Percentiles rank a stretch among this genome's conserved stretches.
Evolutionary conservation across 2,113 vertebrate species (phyloP).

Genomic region (Glaucomys volans): DNA sequence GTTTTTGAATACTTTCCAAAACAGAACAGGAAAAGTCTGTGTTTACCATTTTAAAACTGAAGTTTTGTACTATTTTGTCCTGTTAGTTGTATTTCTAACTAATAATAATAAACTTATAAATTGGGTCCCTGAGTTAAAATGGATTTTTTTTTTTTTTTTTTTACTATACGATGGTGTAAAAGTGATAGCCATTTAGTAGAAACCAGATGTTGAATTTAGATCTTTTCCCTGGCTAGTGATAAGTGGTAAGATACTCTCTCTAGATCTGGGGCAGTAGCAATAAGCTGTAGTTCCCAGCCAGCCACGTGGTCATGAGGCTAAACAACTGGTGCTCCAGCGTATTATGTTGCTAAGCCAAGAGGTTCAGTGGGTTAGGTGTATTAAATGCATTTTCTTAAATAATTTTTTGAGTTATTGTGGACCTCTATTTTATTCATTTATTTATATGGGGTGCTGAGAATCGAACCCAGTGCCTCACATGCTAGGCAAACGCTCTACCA

Average conservation of each 20-base stretch:
- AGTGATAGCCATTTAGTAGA: background rate
- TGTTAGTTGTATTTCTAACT: background rate
- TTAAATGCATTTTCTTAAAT: background rate
- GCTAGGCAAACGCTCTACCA: too few relatives aligned
- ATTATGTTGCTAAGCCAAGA: background rate
- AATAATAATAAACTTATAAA: background rate
- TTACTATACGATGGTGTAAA: background rate
- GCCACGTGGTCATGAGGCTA: too few relatives aligned
- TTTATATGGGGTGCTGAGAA: too few relatives aligned
- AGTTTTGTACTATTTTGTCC: background rate
- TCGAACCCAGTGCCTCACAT: too few relatives aligned
- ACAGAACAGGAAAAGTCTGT: background rate
- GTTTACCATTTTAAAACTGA: conserved; percentile 3
- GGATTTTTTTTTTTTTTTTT: background rate
- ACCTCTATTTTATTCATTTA: too few relatives aligned
- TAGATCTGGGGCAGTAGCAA: background rate
- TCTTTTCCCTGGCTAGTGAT: background rate
- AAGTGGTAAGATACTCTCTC: too few relatives aligned
- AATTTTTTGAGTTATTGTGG: too few relatives aligned
- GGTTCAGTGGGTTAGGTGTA: background rate
- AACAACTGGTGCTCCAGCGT: background rate
- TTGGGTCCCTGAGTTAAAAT: background rate
- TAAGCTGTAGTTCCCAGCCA: background rate
- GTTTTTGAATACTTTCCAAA: conserved; percentile 28
- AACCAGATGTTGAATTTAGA: background rate